Evolutionary conservation across 1,140 invertebrate species (phyloP), one percentile per base, ranked within the genome.

Genomic region (Oreohelix idahoensis): DNA sequence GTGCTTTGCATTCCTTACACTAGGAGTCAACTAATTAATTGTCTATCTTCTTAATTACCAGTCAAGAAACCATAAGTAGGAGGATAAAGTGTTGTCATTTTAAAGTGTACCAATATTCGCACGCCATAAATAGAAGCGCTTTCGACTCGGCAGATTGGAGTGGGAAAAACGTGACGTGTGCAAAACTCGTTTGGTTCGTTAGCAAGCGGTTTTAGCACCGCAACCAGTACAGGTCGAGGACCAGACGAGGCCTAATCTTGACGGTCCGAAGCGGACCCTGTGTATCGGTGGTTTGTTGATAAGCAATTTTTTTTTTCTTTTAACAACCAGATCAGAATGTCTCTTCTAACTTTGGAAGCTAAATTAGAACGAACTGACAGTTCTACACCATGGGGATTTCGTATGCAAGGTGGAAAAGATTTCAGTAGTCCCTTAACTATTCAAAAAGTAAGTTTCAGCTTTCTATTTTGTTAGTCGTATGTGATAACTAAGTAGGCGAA

Each of bases 391-490:
- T 98, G 97, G 97, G 97, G 97, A 84, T 96, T 98, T 91, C 95
- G 97, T 87, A 94, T 98, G 87, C 96, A 97, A 84, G 97, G 97
- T 88, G 97, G 97, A 87, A 95, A 95, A 84, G 97, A 98, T 94
- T 95, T 97, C 88, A 95, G 95, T 88, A 95, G 96, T n/a, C 96
- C 97, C 74, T 94, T 98, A 89, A 95, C 89, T 15, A 91, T 91
- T 83, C 87, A 89, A 69, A 87, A 85, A 84, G 90, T 91, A 86
- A 89, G 89, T 87, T 8, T n/a, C 42, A 45, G 5, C 5, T 45
- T 8, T 45, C 5, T 45, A 15, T 45, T 45, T 45, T 45, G 42
- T 45, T 45, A 45, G 15, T 45, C 42, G n/a, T n/a, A n/a, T n/a
- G n/a, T n/a, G n/a, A n/a, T n/a, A n/a, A n/a, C n/a, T n/a, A n/a